Base-by-base conservation (phyloP, 2,797 vertebrate species). In the Vultur gryphus region DNA sequence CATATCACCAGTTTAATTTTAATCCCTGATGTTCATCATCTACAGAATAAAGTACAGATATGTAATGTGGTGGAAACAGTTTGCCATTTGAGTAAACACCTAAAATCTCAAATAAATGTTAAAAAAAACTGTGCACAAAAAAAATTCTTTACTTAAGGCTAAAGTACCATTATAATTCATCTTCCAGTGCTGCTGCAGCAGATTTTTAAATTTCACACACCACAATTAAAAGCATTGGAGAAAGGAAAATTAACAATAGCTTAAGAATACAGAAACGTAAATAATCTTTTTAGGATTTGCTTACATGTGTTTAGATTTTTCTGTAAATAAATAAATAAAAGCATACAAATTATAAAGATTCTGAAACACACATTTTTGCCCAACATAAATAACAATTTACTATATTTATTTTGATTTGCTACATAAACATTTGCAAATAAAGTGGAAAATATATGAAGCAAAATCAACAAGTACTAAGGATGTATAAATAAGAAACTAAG, bases 21-120 rank as follows among this genome's bases (percentile, higher is more conserved):
- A 95, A 88, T 64, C 39, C 31, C n/a, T 28, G 48, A 69, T 89
- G 46, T 91, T 96, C 71, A 81, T 89, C 76, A 82, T 87, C 84
- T 92, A 64, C 35, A 44, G 73, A 69, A 78, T 58, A 65, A 89
- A 95, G 11, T 86, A 71, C 55, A 89, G 72, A 71, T 65, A 90
- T 25, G 41, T 59, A 91, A 29, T 15, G 59, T 41, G 64, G 62
- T 93, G 44, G 82, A 90, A 92, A 85, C 35, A 17, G 51, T 84
- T 91, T 94, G 67, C 16, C 26, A 62, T 71, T 76, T 54, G 28
- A 69, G 13, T 37, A 87, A 90, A 54, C 12, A 48, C 7, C 35
- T 69, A 70, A 92, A 87, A 87, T 48, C 26, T 62, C 28, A 76
- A 84, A 70, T 35, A 70, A 43, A 87, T 78, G 8, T 61, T 46